Evolutionary conservation across 2,797 vertebrate species (phyloP), one percentile per base, ranked within the genome.

Genomic region (Periparus ater): DNA sequence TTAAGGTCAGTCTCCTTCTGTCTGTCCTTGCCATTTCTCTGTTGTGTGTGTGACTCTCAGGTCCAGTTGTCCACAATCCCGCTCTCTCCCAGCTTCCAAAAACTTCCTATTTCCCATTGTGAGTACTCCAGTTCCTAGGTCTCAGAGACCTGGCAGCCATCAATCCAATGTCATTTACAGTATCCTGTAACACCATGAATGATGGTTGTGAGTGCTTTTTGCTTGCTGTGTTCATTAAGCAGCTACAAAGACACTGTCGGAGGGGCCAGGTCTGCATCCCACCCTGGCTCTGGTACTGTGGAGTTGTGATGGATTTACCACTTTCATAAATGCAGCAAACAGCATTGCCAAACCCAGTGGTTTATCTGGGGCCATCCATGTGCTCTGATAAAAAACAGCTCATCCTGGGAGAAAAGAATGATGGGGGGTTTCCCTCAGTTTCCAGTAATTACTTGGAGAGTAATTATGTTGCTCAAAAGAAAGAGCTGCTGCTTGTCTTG

Each of bases 341-440:
- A 1, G 36, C 60, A 9, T 50, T 94, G 88, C 86, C 89, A 87
- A 72, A 80, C 54, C 42, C 72, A 8, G 42, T 9, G 50, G 73
- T 77, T 92, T 91, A 57, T 91, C 80, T 74, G 60, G 53, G 93
- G 74, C 86, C 84, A 93, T 75, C 92, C 78, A 1, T 42, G 81
- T 72, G 54, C 68, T 80, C 9, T 47, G 63, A 50, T 42, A 36
- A 55, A 40, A 88, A 75, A 86, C 4, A 67, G 61, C 75, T 93
- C 75, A 58, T 92, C 68, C 30, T 85, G 6, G 7, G 67, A 89
- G 86, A 58, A 71, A 77, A 77, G 36, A 91, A 50, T 25, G 34
- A 73, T 51, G 47, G 23, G 65, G 44, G 9, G 10, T 29, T 54
- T 7, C 22, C 32, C 32, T n/a, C 48, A 53, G 17, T 65, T 63